phyloP scores from a whole-genome alignment of 2,888 invertebrate species.

The Suillia variegata region DNA sequence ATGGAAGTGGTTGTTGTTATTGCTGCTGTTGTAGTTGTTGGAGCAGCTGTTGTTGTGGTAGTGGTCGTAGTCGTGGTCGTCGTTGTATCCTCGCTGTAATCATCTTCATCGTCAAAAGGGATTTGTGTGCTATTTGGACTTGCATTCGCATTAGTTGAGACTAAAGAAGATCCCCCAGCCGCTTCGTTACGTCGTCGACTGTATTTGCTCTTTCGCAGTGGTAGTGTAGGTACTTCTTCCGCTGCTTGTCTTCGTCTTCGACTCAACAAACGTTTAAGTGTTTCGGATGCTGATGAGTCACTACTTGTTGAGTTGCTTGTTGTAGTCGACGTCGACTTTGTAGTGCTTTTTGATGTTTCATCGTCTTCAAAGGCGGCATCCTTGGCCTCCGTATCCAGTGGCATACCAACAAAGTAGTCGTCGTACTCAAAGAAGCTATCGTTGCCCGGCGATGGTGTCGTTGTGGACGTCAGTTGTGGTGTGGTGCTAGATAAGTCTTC shows the following conservation, averaged over 20 bases:
- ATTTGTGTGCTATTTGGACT: neutral
- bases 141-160: neutral
- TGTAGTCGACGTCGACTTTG: slow-evolving; percentile 17
- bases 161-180: slow-evolving; percentile 7
- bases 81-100: slow-evolving; percentile 1
- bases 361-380: slow-evolving; percentile 23
- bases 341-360: slow-evolving; percentile 24
- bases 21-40: slow-evolving; percentile 12
- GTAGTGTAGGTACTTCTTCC: neutral
- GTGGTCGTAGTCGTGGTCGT: slow-evolving; percentile 7
- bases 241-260: neutral
- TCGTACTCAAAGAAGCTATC: slow-evolving; percentile 52
- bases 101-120: neutral
- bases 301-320: neutral
- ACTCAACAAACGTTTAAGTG: neutral
- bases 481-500: slow-evolving; percentile 12
- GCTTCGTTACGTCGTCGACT: slow-evolving; percentile 17
- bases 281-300: neutral
- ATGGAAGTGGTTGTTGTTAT: too few species aligned
- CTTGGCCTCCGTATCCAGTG: slow-evolving; percentile 20
- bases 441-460: slow-evolving; percentile 41
- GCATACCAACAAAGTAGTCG: slow-evolving; percentile 52
- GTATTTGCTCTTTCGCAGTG: slow-evolving; percentile 37
- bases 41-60: slow-evolving; percentile 10
- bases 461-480: slow-evolving; percentile 30